Conservation (phyloP, 1,140 invertebrate genomes). For the Drosophila fuyamai region DNA sequence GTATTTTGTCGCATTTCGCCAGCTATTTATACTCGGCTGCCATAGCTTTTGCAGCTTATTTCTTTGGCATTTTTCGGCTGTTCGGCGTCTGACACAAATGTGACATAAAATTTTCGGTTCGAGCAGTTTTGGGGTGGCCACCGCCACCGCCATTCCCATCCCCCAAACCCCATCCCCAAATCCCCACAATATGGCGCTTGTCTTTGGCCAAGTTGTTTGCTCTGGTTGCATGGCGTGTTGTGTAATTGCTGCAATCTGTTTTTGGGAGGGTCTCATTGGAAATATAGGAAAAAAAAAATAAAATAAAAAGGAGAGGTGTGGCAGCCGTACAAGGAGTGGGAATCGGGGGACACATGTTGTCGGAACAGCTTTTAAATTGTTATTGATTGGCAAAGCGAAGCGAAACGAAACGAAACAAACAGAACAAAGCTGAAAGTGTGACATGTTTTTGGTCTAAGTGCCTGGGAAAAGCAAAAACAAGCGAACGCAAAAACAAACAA, state of each 20-base stretch:
- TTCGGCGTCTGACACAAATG: conserved; percentile 73
- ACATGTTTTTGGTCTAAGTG: conserved; percentile 59
- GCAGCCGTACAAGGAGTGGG: conserved; percentile 20
- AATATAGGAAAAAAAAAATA: conserved; percentile 10
- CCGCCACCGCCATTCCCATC: conserved; percentile 20
- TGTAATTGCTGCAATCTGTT: conserved; percentile 79
- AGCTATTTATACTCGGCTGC: conserved; percentile 66
- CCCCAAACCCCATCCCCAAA: background rate
- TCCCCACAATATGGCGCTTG: conserved; percentile 66
- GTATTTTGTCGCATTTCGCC: conserved; percentile 63
- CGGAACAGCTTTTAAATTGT: conserved; percentile 80
- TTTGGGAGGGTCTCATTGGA: conserved; percentile 38
- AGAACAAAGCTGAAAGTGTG: conserved; percentile 42
- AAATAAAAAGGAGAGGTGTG: conserved; percentile 28
- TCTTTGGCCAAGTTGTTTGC: conserved; percentile 57
- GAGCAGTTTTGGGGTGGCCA: conserved; percentile 17
- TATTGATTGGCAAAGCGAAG: conserved; percentile 67
- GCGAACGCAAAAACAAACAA: conserved; percentile 66
- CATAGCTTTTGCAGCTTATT: conserved; percentile 72
- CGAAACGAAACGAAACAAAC: conserved; percentile 31
- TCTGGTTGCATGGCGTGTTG: conserved; percentile 68
- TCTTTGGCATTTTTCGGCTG: conserved; percentile 77
- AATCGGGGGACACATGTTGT: conserved; percentile 68
- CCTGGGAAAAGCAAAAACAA: conserved; percentile 35
- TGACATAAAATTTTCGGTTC: conserved; percentile 71